phyloP scores from a whole-genome alignment of 1,140 invertebrate species.

The Drosophila bifasciata region DNA sequence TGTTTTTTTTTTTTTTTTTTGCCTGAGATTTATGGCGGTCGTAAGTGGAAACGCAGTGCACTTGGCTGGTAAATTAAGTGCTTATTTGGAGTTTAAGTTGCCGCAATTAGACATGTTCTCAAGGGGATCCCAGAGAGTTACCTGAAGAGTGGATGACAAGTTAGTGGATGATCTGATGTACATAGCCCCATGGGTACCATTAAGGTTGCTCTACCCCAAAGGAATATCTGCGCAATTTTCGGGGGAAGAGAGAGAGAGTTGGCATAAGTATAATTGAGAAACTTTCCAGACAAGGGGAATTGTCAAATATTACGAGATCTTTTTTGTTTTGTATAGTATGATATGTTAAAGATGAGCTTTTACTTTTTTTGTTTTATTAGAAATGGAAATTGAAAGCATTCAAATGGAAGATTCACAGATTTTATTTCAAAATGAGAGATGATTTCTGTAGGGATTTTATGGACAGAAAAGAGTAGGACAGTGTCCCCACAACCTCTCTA shows the following conservation, averaged over 20 bases:
- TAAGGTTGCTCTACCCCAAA: constrained; percentile 14
- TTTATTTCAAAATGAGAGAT: background rate
- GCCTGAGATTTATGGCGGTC: constrained; percentile 49
- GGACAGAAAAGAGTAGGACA: too few species aligned
- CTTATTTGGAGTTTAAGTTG: constrained; percentile 81
- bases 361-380: constrained; percentile 3
- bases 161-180: constrained; percentile 27
- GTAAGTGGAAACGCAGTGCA: constrained; percentile 66
- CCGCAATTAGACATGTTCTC: constrained; percentile 71
- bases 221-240: constrained; percentile 19
- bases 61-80: constrained; percentile 80
- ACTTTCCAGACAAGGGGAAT: constrained; percentile 60
- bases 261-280: constrained; percentile 51
- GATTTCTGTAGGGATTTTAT: background rate
- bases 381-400: constrained; percentile 21
- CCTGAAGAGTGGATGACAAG: constrained; percentile 38
- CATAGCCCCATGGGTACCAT: constrained; percentile 19
- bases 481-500: too few species aligned
- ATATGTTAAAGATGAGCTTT: too few species aligned
- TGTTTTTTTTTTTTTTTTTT: constrained; percentile 18
- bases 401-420: background rate
- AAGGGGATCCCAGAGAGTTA: constrained; percentile 32
- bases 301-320: constrained; percentile 28
- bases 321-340: constrained; percentile 14
- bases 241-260: constrained; percentile 1